These are phyloP conservation scores for Drosophila tripunctata DNA, from an alignment of 2,888 invertebrate genomes.

Conservation along the genomic window DNA sequence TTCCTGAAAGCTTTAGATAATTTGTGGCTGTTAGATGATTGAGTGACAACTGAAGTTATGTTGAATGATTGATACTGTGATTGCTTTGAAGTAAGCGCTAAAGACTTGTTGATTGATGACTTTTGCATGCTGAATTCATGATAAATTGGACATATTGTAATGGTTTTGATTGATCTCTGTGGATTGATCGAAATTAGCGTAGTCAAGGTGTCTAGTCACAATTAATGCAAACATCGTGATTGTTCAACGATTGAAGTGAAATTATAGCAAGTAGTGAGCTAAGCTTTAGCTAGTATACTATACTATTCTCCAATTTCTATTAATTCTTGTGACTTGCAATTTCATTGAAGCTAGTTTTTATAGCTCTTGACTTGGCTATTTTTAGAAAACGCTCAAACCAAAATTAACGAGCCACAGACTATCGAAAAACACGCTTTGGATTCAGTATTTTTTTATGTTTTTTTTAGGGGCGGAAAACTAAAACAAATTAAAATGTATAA, in stretches of 20 bases:
- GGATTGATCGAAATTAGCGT: background rate
- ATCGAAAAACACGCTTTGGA: conserved; percentile 27
- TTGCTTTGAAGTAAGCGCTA: conserved; percentile 5
- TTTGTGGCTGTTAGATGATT: conserved; percentile 5
- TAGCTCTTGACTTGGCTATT: conserved; percentile 30
- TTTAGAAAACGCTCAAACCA: conserved; percentile 24
- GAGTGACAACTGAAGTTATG: conserved; percentile 12
- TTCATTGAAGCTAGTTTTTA: conserved; percentile 18
- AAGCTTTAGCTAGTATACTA: background rate
- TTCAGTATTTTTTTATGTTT: conserved; percentile 4
- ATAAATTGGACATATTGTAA: background rate
- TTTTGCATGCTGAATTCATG: background rate
- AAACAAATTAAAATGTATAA: conserved; percentile 42
- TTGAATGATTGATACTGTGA: conserved; percentile 11
- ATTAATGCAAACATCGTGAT: no score
- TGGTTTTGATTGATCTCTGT: background rate
- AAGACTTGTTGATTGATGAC: conserved; percentile 4
- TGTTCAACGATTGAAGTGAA: background rate
- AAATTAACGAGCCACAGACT: conserved; percentile 26
- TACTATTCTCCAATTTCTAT: background rate
- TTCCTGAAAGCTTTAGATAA: background rate
- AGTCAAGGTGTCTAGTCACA: background rate
- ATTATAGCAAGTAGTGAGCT: background rate
- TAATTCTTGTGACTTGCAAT: conserved; percentile 16
- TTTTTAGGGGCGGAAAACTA: conserved; percentile 60